phyloP scores from a whole-genome alignment of 2,113 vertebrate genomes.

The Alaudala cheleensis region DNA sequence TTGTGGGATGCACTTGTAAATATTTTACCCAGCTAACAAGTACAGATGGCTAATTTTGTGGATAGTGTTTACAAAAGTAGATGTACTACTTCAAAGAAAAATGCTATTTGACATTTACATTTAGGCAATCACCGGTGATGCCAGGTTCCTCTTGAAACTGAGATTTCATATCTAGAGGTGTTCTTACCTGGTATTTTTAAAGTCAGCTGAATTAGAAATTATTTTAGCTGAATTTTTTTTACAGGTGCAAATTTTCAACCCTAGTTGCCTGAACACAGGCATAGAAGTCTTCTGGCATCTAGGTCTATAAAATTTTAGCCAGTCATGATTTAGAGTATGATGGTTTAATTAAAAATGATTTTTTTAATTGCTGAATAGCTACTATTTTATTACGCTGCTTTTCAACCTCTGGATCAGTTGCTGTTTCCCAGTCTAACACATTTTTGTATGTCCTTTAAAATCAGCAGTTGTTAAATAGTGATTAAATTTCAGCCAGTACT shows the following conservation, averaged over 20 bases:
- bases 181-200: slow-evolving; percentile 66
- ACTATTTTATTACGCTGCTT: slow-evolving; percentile 67
- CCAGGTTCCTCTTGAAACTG: slow-evolving; percentile 71
- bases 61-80: slow-evolving; percentile 82
- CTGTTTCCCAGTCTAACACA: slow-evolving; percentile 64
- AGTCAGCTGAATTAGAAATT: slow-evolving; percentile 56
- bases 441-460: slow-evolving; percentile 39
- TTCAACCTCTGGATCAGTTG: slow-evolving; percentile 61
- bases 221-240: slow-evolving; percentile 56
- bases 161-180: slow-evolving; percentile 53
- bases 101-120: slow-evolving; percentile 71
- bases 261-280: background rate
- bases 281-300: slow-evolving; percentile 27
- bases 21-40: slow-evolving; percentile 76
- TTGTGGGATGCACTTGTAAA: slow-evolving; percentile 78
- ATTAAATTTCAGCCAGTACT: slow-evolving; percentile 15
- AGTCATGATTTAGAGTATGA: slow-evolving; percentile 51
- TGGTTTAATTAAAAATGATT: background rate
- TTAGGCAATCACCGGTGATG: slow-evolving; percentile 67
- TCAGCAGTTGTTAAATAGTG: background rate
- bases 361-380: slow-evolving; percentile 54
- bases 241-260: slow-evolving; percentile 52
- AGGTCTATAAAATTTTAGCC: slow-evolving; percentile 66
- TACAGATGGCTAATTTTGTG: slow-evolving; percentile 76
- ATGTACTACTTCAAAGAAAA: slow-evolving; percentile 75